phyloP scores from a whole-genome alignment of 2,797 vertebrate species.

The Ctenosaura bakeri region DNA sequence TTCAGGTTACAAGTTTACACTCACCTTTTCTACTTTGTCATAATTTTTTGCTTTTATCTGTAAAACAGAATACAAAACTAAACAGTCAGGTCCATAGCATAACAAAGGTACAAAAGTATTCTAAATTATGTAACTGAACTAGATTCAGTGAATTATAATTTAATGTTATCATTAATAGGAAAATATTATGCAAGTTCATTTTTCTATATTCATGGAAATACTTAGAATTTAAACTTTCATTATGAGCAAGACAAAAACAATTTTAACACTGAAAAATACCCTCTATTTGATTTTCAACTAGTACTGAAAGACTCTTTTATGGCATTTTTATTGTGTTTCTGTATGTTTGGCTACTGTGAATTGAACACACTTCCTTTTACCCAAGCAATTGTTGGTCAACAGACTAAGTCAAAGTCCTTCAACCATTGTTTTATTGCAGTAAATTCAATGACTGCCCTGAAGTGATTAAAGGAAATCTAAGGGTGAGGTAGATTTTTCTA shows the following conservation, averaged over 20 bases:
- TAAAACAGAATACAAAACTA: constrained; percentile 41
- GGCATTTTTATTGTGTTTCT: not conserved
- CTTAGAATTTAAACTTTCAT: not conserved
- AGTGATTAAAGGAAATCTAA: not conserved
- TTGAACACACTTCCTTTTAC: not conserved
- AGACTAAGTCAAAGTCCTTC: not conserved
- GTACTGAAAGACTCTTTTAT: not conserved
- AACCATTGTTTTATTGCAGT: not conserved
- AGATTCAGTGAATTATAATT: not conserved
- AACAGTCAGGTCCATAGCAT: not conserved
- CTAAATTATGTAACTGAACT: not conserved
- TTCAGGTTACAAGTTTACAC: constrained; percentile 72
- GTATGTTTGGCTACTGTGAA: not conserved
- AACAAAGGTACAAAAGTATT: not conserved
- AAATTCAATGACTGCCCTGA: not conserved
- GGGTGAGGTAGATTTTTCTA: no score
- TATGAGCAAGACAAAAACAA: not conserved
- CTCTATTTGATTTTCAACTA: not conserved
- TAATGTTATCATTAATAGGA: not conserved
- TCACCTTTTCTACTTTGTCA: constrained; percentile 99
- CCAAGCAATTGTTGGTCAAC: not conserved
- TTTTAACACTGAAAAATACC: not conserved
- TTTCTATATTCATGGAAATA: not conserved
- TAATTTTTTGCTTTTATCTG: constrained; percentile 99
- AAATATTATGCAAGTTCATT: not conserved